Percentiles rank a stretch among this genome's conserved stretches.
These are phyloP conservation scores for Phalanger gymnotis DNA, from an alignment of 2,797 vertebrate species.

Conservation along the genomic window DNA sequence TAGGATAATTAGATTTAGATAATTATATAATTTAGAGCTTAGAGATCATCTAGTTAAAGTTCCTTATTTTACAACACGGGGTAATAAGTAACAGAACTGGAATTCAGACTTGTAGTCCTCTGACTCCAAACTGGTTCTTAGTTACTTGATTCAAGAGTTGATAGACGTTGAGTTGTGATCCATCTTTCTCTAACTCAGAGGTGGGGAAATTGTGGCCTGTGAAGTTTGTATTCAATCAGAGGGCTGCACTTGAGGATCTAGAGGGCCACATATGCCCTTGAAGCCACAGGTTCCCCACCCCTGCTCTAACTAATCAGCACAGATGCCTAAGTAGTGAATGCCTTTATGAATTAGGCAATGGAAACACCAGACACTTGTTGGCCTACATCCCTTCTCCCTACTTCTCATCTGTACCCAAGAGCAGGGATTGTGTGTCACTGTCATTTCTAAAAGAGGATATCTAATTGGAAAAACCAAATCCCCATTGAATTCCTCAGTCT, in stretches of 20 bases:
- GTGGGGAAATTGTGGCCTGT: no score
- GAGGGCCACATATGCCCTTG: no score
- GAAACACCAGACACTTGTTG: slow-evolving; percentile 56
- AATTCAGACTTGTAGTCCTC: neutral
- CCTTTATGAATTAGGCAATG: neutral
- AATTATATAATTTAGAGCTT: neutral
- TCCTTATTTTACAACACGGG: neutral
- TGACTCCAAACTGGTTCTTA: no score
- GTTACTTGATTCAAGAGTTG: slow-evolving; percentile 29
- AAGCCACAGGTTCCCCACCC: no score
- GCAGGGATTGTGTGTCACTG: slow-evolving; percentile 18
- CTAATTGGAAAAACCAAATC: slow-evolving; percentile 34
- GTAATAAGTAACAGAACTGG: neutral
- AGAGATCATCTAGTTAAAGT: neutral
- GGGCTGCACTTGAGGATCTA: no score
- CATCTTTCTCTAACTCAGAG: neutral
- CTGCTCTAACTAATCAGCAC: slow-evolving; percentile 7
- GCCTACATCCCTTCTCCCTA: slow-evolving; percentile 39
- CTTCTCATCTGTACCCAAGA: neutral
- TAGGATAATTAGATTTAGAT: neutral
- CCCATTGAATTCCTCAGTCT: slow-evolving; percentile 37
- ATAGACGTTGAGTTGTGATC: neutral
- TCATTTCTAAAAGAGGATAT: slow-evolving; percentile 58
- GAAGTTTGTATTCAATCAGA: no score
- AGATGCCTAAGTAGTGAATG: slow-evolving; percentile 15